Evolutionary conservation across 1,140 invertebrate genomes (phyloP).

Genomic region (Bombus turneri): DNA sequence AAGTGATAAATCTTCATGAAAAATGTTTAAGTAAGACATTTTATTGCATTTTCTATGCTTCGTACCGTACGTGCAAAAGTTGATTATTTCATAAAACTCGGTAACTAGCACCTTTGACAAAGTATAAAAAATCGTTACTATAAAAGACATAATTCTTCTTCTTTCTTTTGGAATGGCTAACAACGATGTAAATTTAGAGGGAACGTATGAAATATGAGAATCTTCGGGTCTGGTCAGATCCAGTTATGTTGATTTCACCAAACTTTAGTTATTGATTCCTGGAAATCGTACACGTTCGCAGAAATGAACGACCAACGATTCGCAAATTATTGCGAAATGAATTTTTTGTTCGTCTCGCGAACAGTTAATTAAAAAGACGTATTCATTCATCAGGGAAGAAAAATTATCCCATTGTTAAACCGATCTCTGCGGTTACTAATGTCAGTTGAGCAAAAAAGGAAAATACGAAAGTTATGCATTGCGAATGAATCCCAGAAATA

Average conservation of each 20-base stretch:
- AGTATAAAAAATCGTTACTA: background rate
- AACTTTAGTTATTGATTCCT: slow-evolving; percentile 9
- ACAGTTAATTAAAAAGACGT: slow-evolving; percentile 5
- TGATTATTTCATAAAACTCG: background rate
- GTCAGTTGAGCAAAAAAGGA: too few relatives aligned
- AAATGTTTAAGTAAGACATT: background rate
- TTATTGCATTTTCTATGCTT: background rate
- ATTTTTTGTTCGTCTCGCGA: background rate
- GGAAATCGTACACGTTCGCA: background rate
- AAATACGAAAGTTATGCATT: background rate
- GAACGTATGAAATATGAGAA: slow-evolving; percentile 18
- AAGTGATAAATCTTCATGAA: background rate
- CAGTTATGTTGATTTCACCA: slow-evolving; percentile 34
- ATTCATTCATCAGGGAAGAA: slow-evolving; percentile 22
- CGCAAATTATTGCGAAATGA: slow-evolving; percentile 11
- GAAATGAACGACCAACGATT: background rate
- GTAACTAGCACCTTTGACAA: background rate
- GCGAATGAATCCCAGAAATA: background rate
- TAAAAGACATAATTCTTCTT: background rate
- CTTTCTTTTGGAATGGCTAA: background rate
- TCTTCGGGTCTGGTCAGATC: background rate
- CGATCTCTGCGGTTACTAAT: background rate
- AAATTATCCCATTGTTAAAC: background rate
- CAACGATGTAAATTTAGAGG: background rate
- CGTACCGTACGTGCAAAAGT: background rate